Conservation (phyloP, 2,797 vertebrate species). For the Mormyrus hasselquistii region DNA sequence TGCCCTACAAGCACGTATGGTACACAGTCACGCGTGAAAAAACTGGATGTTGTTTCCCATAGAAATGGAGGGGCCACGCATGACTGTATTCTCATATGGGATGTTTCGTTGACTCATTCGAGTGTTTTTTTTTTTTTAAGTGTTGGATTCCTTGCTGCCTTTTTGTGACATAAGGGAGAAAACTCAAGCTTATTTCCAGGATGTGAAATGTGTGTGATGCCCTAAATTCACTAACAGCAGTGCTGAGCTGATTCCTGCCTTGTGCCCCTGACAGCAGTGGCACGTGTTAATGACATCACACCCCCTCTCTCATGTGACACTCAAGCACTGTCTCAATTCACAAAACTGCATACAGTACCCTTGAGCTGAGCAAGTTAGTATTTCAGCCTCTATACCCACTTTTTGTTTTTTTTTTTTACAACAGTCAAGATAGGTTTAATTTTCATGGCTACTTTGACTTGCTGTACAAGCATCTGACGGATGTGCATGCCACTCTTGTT, state of each 20-base stretch:
- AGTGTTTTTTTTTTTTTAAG: neutral
- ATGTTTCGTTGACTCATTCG: neutral
- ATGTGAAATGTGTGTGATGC: neutral
- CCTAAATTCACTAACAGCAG: neutral
- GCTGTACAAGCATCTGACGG: neutral
- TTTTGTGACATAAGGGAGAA: neutral
- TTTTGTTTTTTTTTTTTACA: neutral
- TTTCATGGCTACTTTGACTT: neutral
- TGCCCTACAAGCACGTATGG: neutral
- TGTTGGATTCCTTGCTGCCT: neutral
- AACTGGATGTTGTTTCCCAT: neutral
- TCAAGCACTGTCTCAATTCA: neutral
- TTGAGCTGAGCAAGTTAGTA: neutral
- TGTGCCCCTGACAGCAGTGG: neutral
- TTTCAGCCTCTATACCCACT: neutral
- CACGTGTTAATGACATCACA: neutral
- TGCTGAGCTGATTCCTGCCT: neutral
- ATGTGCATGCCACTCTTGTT: neutral
- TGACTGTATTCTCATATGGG: neutral
- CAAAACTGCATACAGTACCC: neutral
- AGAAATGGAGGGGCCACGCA: neutral
- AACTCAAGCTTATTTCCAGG: neutral
- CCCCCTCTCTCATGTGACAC: neutral
- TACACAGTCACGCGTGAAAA: neutral
- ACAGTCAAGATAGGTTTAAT: neutral